phyloP scores from a whole-genome alignment of 92 coral and sea anemone genomes.

The Porites divaricata region DNA sequence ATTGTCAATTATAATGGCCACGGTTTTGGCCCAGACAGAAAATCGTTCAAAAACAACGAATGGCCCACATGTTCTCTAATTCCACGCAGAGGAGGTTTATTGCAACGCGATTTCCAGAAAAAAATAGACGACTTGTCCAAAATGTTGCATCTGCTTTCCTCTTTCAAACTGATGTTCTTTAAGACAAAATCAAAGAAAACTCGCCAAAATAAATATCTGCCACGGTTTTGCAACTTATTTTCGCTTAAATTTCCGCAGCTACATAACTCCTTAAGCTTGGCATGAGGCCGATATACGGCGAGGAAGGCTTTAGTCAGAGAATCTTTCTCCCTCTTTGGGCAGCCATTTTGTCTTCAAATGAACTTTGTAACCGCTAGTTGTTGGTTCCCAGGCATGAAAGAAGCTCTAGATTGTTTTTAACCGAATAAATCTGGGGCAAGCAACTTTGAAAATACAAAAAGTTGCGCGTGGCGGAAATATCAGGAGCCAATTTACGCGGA shows the following conservation, averaged over 20 bases:
- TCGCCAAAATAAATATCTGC: slow-evolving; percentile 13
- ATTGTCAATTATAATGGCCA: slow-evolving; percentile 7
- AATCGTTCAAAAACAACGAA: neutral
- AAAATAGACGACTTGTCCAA: neutral
- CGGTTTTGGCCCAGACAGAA: slow-evolving; percentile 8
- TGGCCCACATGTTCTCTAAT: slow-evolving; percentile 10
- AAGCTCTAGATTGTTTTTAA: neutral
- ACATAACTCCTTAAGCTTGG: neutral
- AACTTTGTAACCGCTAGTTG: slow-evolving; percentile 10
- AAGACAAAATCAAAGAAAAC: neutral
- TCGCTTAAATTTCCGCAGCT: neutral
- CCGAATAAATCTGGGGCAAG: neutral
- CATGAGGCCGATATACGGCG: neutral
- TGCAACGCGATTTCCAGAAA: slow-evolving; percentile 7
- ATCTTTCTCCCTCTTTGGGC: neutral
- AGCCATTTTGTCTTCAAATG: slow-evolving; percentile 14
- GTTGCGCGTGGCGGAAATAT: too few relatives aligned
- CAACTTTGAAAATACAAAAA: too few relatives aligned
- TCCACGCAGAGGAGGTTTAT: neutral
- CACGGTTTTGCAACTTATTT: slow-evolving; percentile 27
- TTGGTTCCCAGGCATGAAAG: slow-evolving; percentile 1
- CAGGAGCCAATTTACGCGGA: too few relatives aligned
- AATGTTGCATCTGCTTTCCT: slow-evolving; percentile 22
- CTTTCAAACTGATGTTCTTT: slow-evolving; percentile 10
- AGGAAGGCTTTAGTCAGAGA: neutral